These are phyloP conservation scores for Lepidurus packardi DNA, from an alignment of 1,140 invertebrate genomes.

Conservation along the genomic window DNA sequence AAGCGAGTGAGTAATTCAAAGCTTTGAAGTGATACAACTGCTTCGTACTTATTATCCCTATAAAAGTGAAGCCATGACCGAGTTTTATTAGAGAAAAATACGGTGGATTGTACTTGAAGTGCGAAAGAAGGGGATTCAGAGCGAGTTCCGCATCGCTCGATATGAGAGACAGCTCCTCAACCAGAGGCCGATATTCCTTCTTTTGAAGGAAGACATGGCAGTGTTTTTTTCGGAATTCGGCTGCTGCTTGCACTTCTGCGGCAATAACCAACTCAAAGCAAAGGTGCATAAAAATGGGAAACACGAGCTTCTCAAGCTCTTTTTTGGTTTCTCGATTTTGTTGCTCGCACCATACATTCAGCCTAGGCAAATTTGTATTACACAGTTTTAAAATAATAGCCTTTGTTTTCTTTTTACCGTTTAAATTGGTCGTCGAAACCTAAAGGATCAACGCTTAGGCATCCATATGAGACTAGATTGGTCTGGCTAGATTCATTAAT, in stretches of 20 bases:
- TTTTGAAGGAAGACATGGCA: not conserved
- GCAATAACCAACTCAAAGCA: not conserved
- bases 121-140: not conserved
- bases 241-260: not conserved
- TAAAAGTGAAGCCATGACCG: not conserved
- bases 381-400: not conserved
- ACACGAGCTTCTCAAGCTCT: not conserved
- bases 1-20: not conserved
- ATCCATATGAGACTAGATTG: not conserved
- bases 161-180: not conserved
- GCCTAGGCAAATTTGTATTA: not conserved
- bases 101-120: not conserved
- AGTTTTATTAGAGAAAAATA: not conserved
- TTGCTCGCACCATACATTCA: not conserved
- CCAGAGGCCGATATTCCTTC: not conserved
- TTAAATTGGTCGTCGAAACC: not conserved
- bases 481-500: not conserved
- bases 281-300: not conserved
- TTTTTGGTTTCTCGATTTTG: not conserved
- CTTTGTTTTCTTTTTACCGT: not conserved
- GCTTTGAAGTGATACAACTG: not conserved
- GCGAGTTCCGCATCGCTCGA: not conserved
- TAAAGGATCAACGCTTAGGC: not conserved
- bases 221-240: not conserved
- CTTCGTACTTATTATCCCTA: not conserved